Base-by-base conservation (phyloP, 2,113 vertebrate genomes). In the Elgaria multicarinata region DNA sequence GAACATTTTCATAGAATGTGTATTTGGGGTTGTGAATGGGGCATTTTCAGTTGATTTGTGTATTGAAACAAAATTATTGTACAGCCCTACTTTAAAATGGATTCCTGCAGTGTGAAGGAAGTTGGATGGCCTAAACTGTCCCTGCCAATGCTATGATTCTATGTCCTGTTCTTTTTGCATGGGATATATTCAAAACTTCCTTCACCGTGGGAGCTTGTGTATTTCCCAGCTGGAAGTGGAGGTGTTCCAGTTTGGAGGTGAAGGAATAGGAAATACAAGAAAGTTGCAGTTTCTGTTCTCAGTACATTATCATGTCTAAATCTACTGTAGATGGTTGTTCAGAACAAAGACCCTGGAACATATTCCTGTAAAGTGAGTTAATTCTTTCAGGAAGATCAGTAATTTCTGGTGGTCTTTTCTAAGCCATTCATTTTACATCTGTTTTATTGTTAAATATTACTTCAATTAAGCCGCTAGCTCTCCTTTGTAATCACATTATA, bases 331-430 rank as follows among this genome's bases (percentile, higher is more conserved):
- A 46, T 64, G 12, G 9, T 75, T 13, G 9, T 88, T 74, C 6
- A 88, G 71, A 46, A 80, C 66, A 72, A 85, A 20, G 90, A 58
- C 64, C n/a, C n/a, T 55, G 74, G 87, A 91, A 71, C 91, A 75
- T 79, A 64, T 8, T 71, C 22, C 31, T 71, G 6, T 78, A 74
- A 82, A 74, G 1, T 4, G 58, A 76, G 44, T 86, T 91, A 87
- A 82, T 88, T 55, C 89, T 93, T 69, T 81, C 28, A 82, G 5
- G n/a, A 87, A 24, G 3, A 44, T 7, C 53, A 67, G 46, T 53
- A 42, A 53, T 75, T 62, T 75, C 85, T 76, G 66, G 69, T 72
- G 26, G 55, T 36, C 62, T 84, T 9, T 53, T 64, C 46, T 77
- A 62, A 83, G 72, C 22, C 33, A 66, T 84, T 42, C 39, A 75